A percentile compares a stretch with the other conserved stretches of the same genome.
Conservation (phyloP, 2,797 vertebrate species). For the Syndactyla subalaris region DNA sequence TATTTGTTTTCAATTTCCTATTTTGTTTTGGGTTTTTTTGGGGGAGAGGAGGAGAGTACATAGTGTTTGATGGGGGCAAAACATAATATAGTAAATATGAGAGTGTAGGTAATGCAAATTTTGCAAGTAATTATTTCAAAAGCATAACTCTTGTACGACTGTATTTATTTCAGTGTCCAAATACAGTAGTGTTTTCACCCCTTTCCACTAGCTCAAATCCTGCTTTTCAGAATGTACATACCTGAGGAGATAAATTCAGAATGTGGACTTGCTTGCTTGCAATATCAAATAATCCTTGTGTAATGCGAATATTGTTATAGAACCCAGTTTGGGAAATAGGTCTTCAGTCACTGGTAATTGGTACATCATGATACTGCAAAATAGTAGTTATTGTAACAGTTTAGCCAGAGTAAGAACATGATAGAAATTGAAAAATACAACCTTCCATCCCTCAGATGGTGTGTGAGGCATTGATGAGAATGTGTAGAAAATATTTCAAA, state of each 20-base stretch:
- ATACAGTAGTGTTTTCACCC: background rate
- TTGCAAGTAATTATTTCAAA: background rate
- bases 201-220: background rate
- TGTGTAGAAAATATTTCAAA: background rate
- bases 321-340: background rate
- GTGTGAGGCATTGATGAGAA: background rate
- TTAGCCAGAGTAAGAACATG: background rate
- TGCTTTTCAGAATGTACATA: background rate
- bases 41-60: rapidly evolving
- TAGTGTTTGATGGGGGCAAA: background rate
- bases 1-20: background rate
- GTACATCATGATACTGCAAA: background rate
- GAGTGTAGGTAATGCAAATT: background rate
- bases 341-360: background rate
- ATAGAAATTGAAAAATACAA: background rate
- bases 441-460: background rate
- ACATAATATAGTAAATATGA: background rate
- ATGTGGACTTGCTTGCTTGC: background rate
- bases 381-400: background rate
- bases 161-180: background rate
- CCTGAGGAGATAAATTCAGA: background rate
- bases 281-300: background rate
- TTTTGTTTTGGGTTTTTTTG: background rate
- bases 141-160: background rate
- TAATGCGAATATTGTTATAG: background rate